Evolutionary conservation across 2,797 vertebrate genomes (phyloP), one percentile per base, ranked within the genome.

Genomic region (Semaprochilodus insignis): DNA sequence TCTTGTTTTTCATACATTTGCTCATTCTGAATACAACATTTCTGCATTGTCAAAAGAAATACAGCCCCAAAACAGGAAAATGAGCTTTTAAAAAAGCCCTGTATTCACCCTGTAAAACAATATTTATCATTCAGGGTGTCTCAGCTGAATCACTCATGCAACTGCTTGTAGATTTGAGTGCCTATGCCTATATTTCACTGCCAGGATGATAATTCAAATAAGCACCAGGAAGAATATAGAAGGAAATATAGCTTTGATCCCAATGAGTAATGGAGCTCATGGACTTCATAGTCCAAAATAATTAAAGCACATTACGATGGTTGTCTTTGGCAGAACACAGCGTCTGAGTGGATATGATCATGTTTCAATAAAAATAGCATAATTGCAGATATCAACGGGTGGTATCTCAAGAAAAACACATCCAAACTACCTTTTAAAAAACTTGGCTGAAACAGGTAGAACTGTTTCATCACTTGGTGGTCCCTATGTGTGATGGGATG

Each of bases 1-100:
- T 55, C n/a, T 65, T 70, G 13, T 16, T 66, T 52, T 55, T 78
- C 27, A n/a, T 51, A 27, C 60, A n/a, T 54, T 66, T 65, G 25
- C 25, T 66, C 40, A 36, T 40, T 40, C 27, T n/a, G 54, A n/a
- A 21, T 21, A 23, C 21, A 36, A 4, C 14, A 21, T 19, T 11
- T 48, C 13, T 27, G 6, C 51, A 1, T 6, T 55, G 15, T 54
- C 10, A 73, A 14, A 31, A 27, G 51, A 52, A 27, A 31, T 1
- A 1, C 31, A 31, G 31, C 31, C 31, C 15, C 8, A 21, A 4
- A n/a, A 59, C 34, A 74, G 6, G 51, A 23, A 10, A 60, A 23
- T 8, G 2, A 13, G 66, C 14, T n/a, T 13, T 14, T 48, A 48
- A 40, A 34, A 13, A 54, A 31, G 52, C 25, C 21, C 25, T 40